phyloP scores from a whole-genome alignment of 2,888 invertebrate species.

The Syrista parreyssii region DNA sequence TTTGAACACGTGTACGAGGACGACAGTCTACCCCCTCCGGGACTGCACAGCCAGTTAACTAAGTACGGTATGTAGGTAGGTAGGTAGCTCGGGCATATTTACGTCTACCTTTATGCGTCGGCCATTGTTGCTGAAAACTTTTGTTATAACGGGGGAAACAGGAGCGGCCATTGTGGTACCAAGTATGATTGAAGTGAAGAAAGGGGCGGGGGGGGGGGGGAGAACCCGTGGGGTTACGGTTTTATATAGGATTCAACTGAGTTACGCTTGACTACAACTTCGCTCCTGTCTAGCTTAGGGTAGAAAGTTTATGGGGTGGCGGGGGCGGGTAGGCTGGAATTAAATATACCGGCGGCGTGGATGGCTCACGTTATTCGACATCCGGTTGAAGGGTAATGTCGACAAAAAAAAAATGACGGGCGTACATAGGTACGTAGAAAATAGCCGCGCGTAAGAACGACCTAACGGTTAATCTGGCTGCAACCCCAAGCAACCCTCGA shows the following conservation, averaged over 20 bases:
- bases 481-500: conserved; percentile 3
- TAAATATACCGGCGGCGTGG: too few relatives aligned
- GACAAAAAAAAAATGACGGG: not conserved
- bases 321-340: too few relatives aligned
- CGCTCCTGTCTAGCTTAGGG: too few relatives aligned
- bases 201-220: not conserved
- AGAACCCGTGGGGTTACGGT: not conserved
- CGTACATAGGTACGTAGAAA: not conserved
- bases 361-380: not conserved
- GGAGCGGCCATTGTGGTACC: not conserved
- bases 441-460: not conserved
- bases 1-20: too few relatives aligned
- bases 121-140: conserved; percentile 3
- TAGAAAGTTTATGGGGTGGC: too few relatives aligned
- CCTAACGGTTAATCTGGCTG: not conserved
- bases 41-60: too few relatives aligned
- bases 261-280: too few relatives aligned
- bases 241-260: not conserved
- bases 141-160: not conserved
- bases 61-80: not conserved
- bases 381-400: not conserved
- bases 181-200: not conserved
- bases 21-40: too few relatives aligned
- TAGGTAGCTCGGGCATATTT: not conserved
- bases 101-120: not conserved